phyloP scores from a whole-genome alignment of 2,113 vertebrate species.

The Cynoglossus semilaevis region DNA sequence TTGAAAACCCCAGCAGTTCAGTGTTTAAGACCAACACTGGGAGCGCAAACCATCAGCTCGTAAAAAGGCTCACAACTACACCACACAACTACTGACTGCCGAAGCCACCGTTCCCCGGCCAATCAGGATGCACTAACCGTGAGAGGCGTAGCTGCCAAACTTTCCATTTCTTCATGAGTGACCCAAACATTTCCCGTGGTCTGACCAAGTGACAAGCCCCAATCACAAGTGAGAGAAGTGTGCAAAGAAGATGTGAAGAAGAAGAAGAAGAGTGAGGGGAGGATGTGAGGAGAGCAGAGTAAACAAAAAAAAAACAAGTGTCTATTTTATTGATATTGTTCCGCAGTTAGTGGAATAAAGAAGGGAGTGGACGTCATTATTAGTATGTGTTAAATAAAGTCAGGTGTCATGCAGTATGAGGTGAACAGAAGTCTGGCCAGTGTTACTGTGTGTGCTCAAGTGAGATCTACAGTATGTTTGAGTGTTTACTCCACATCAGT shows the following conservation, averaged over 20 bases:
- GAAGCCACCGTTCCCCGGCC: slow-evolving; percentile 13
- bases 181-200: slow-evolving; percentile 99
- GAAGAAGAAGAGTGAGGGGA: slow-evolving; percentile 73
- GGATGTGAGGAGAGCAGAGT: slow-evolving; percentile 71
- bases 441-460: neutral
- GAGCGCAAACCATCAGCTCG: slow-evolving; percentile 19
- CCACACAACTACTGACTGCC: slow-evolving; percentile 7
- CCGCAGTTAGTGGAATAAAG: slow-evolving; percentile 1
- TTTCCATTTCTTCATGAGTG: slow-evolving; percentile 99
- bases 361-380: slow-evolving; percentile 4
- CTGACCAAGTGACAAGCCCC: slow-evolving; percentile 81
- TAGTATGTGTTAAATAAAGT: slow-evolving; percentile 33
- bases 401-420: slow-evolving; percentile 36
- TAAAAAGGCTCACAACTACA: slow-evolving; percentile 22
- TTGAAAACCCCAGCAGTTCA: too few species aligned
- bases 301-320: slow-evolving; percentile 71
- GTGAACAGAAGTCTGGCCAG: neutral
- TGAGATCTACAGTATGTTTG: too few species aligned
- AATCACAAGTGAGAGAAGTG: slow-evolving; percentile 77
- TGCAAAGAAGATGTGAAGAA: slow-evolving; percentile 76
- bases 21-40: too few species aligned
- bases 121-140: slow-evolving; percentile 87
- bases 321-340: slow-evolving; percentile 30
- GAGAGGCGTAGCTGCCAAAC: slow-evolving; percentile 89
- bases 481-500: slow-evolving; percentile 19